Evolutionary conservation across 2,113 vertebrate genomes (phyloP), one percentile per base, ranked within the genome.

Genomic region (Genyomyrus donnyi): DNA sequence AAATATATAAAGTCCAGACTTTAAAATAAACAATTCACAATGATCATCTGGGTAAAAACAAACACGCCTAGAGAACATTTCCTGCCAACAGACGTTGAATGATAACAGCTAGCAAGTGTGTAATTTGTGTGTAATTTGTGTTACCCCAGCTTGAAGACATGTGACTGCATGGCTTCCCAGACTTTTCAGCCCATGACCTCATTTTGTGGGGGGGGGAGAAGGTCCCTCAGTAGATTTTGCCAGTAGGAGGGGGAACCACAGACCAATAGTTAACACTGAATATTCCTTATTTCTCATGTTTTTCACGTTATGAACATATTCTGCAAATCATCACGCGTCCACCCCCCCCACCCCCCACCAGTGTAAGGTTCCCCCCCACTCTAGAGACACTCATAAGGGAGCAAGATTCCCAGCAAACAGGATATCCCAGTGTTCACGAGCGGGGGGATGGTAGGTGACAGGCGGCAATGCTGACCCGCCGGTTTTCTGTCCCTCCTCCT

Each of bases 1-100:
- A 96, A 62, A 96, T 96, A 96, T 95, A 96, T 94, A 95, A 95
- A 95, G 94, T 95, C 93, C 92, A 92, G 92, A 92, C 92, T 94
- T 94, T 94, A 90, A 90, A 93, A 85, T 27, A 92, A 92, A 94
- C 90, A 90, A 92, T 88, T 91, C 93, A 95, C 93, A 93, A 94
- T 90, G 92, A 66, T 56, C 92, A 93, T 49, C 17, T 66, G 66
- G 70, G 87, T 83, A 56, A 84, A 89, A 87, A 66, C 88, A 48
- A 11, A 50, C 58, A 83, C 50, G 24, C 66, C 90, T 88, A 58
- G 70, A 56, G 85, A 88, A 17, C 86, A 62, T 77, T 45, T 88
- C 49, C 66, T 88, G 48, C 87, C 83, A 42, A 62, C 52, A 85
- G 80, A 89, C 11, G 52, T n/a, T 83, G 31, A 85, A 42, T 86